Evolutionary conservation across 2,888 invertebrate species (phyloP).

Genomic region (Tuberolachnus salignus): DNA sequence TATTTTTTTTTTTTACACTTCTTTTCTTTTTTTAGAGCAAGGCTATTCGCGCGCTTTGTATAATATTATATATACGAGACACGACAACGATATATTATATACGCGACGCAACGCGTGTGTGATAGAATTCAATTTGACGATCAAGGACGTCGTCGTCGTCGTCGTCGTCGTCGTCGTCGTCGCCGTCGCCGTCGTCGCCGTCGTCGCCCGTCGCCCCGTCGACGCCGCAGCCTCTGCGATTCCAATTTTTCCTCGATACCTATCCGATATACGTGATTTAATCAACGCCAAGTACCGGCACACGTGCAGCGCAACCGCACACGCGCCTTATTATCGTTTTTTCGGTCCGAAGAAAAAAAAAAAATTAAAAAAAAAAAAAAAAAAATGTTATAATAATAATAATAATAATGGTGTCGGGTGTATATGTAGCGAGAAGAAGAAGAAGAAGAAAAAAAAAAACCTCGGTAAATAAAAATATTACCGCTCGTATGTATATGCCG

Average conservation of each 20-base stretch:
- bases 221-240: background rate
- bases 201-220: background rate
- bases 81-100: background rate
- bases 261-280: constrained; percentile 49
- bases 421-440: background rate
- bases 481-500: background rate
- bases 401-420: background rate
- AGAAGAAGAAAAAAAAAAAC: too few species aligned
- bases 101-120: background rate
- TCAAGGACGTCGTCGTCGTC: constrained; percentile 43
- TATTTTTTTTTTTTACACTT: background rate
- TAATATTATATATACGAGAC: background rate
- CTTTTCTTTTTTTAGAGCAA: constrained; percentile 50
- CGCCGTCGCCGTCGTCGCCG: constrained; percentile 10
- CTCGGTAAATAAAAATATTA: background rate
- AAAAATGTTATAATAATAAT: too few species aligned
- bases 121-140: constrained; percentile 50
- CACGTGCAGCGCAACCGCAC: background rate
- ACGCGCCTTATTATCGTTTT: constrained; percentile 1
- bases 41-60: constrained; percentile 41
- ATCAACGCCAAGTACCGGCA: constrained; percentile 10
- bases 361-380: background rate
- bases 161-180: background rate
- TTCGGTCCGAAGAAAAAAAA: background rate
- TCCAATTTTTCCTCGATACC: constrained; percentile 46